Base-by-base conservation (phyloP, 2,888 invertebrate species). In the Liodrosophila aerea region DNA sequence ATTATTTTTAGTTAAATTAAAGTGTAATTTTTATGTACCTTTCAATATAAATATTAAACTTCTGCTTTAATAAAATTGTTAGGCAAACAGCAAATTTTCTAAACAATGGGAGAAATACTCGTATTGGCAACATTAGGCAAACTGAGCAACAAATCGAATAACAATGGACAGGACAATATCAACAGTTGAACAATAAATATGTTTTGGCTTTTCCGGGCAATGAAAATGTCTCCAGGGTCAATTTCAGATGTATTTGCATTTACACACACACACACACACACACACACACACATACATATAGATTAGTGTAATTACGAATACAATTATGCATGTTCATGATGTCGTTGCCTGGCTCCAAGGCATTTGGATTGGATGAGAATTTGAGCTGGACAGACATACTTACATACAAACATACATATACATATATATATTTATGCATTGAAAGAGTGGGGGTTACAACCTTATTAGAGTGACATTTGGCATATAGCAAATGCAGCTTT, bases 141-240 rank as follows among this genome's bases (percentile, higher is more conserved):
- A 44, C 44, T 44, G 40, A 39, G 44, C 37, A 65, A 44, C 60
- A 56, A 65, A 54, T 46, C 45, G 12, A 68, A 62, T 41, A 58
- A 49, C 41, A 47, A 31, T 43, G 31, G 22, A 9, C 39, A 29
- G 29, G 53, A 47, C 58, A 75, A 58, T 57, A 71, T 58, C 49
- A 71, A 74, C 59, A 59, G 49, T 54, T 51, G 64, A 68, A 72
- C 76, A 65, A 72, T 81, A 69, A 76, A 76, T 80, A 65, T 61
- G 59, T 57, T 76, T 82, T 34, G 65, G 63, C 57, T 59, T 70
- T 82, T 58, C 60, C 49, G 64, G 61, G 40, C 58, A 68, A 41
- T 44, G 57, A 62, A 51, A 72, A 82, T 82, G 82, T 82, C 78
- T 77, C 78, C 71, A 82, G 78, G 78, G 85, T 82, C 74, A 80